Percentiles rank a stretch among this genome's conserved stretches.
Conservation (phyloP, 2,888 invertebrate genomes). For the Myopa tessellatipennis region DNA sequence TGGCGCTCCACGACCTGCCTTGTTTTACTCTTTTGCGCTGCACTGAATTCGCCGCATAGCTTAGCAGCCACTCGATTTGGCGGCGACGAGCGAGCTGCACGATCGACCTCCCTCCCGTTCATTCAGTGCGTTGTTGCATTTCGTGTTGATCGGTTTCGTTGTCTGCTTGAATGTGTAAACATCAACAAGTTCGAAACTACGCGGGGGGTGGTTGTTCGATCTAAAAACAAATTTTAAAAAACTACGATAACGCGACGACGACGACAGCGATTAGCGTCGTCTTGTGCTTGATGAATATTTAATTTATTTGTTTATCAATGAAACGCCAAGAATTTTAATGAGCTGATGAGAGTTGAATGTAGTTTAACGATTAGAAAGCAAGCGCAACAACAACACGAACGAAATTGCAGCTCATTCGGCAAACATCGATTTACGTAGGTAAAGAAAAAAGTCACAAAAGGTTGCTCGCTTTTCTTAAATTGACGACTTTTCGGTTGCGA, state of each 20-base stretch:
- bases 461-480: too few relatives aligned
- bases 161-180: conserved; percentile 15
- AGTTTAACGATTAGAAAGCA: too few relatives aligned
- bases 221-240: not conserved
- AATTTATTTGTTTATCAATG: conserved; percentile 42
- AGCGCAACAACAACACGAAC: too few relatives aligned
- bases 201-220: not conserved
- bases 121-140: conserved; percentile 39
- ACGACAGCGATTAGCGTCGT: not conserved
- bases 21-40: conserved; percentile 1
- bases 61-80: not conserved
- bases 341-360: not conserved
- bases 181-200: not conserved
- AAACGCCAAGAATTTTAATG: conserved; percentile 29
- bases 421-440: too few relatives aligned
- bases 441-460: too few relatives aligned
- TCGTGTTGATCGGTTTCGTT: conserved; percentile 20
- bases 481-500: too few relatives aligned
- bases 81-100: too few relatives aligned
- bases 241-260: not conserved
- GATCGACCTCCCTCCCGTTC: not conserved
- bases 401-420: too few relatives aligned
- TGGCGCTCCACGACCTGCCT: too few relatives aligned
- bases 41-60: conserved; percentile 25
- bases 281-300: conserved; percentile 32